phyloP scores from a whole-genome alignment of 2,113 vertebrate species.

The Octodon degus region DNA sequence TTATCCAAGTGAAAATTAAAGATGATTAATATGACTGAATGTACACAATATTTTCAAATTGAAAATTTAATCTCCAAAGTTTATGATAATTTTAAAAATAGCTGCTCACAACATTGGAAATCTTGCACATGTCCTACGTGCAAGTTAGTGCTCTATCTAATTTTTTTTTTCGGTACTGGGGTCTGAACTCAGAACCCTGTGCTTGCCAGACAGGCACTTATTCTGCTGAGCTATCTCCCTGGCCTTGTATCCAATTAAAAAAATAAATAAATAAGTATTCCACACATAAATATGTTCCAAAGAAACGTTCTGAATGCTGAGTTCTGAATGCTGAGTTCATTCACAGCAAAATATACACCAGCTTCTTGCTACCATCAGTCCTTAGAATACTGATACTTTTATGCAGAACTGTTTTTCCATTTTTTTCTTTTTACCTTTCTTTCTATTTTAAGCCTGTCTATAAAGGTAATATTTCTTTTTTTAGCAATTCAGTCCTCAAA shows the following conservation, averaged over 20 bases:
- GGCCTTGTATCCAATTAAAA: too few species aligned
- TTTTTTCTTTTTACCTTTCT: background rate
- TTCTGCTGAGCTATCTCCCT: too few species aligned
- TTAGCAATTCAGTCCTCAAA: background rate
- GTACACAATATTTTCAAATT: background rate
- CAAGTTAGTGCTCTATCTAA: background rate
- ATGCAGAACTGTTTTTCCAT: background rate
- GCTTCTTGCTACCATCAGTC: background rate
- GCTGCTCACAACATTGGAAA: background rate
- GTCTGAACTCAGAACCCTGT: too few species aligned
- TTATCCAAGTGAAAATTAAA: background rate
- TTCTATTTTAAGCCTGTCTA: background rate
- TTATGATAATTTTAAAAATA: background rate
- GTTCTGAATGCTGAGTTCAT: background rate
- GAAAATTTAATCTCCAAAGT: background rate
- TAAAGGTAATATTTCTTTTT: slow-evolving; percentile 5
- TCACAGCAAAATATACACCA: background rate
- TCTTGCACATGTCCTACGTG: background rate
- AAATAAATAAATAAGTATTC: background rate
- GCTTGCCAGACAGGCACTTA: too few species aligned
- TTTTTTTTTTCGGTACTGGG: too few species aligned
- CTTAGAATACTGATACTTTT: background rate
- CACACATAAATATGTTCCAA: background rate
- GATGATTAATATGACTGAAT: background rate
- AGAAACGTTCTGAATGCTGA: background rate